Conservation (phyloP, 2,888 invertebrate species). For the Congeria kusceri region DNA sequence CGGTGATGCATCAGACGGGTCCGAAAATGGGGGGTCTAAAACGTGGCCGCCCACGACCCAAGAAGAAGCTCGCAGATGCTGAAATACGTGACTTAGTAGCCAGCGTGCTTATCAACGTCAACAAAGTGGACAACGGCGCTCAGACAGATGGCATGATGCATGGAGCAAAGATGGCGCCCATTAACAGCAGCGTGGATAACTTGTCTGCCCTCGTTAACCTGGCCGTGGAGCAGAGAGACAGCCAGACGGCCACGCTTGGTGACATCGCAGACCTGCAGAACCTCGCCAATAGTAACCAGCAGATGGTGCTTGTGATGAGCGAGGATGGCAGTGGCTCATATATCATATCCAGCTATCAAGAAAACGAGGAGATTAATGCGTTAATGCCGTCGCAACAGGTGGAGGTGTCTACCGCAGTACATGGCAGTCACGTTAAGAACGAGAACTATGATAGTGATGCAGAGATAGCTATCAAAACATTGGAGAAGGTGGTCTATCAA, state of each 20-base stretch:
- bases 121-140: conserved; percentile 56
- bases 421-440: neutral
- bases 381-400: conserved; percentile 41
- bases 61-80: conserved; percentile 48
- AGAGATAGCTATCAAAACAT: conserved; percentile 9
- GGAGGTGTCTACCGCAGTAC: conserved; percentile 21
- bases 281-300: conserved; percentile 30
- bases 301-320: conserved; percentile 51
- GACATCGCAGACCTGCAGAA: conserved; percentile 24
- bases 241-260: conserved; percentile 10
- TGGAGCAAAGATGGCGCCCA: conserved; percentile 13
- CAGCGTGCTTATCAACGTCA: conserved; percentile 46
- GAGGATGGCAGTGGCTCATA: conserved; percentile 56
- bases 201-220: conserved; percentile 49
- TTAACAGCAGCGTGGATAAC: conserved; percentile 30
- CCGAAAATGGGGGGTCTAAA: conserved; percentile 29
- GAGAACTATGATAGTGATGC: conserved; percentile 1
- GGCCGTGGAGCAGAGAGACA: conserved; percentile 38
- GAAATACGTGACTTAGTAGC: conserved; percentile 60
- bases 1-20: conserved; percentile 63
- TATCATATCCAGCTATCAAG: conserved; percentile 41
- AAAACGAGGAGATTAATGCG: conserved; percentile 32
- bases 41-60: conserved; percentile 40
- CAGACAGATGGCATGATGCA: conserved; percentile 58
- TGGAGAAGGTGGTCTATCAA: conserved; percentile 1